Percentiles rank a stretch among this genome's conserved stretches.
Evolutionary conservation across 1,140 invertebrate genomes (phyloP).

Genomic region (Eumaeus atala): DNA sequence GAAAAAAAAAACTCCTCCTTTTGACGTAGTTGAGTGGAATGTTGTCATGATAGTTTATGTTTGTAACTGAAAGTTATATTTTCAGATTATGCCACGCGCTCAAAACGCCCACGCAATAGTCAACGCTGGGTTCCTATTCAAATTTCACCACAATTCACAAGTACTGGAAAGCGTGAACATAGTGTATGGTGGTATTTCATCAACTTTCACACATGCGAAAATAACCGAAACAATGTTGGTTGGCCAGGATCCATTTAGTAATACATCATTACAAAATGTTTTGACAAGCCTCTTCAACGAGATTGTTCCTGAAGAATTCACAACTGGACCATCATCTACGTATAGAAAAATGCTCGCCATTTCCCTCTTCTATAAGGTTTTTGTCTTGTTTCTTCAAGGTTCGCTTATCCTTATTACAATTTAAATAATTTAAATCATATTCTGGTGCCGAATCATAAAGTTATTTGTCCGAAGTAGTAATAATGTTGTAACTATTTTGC

Average conservation of each 20-base stretch:
- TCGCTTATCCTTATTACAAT: too few relatives aligned
- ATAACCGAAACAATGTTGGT: slow-evolving; percentile 78
- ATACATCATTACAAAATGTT: slow-evolving; percentile 73
- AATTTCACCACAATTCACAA: slow-evolving; percentile 70
- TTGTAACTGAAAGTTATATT: slow-evolving; percentile 25
- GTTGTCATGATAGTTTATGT: too few relatives aligned
- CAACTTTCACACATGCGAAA: slow-evolving; percentile 80
- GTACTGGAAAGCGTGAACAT: slow-evolving; percentile 69
- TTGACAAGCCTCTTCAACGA: slow-evolving; percentile 77
- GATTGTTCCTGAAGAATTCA: slow-evolving; percentile 76
- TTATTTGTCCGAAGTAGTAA: slow-evolving; percentile 1
- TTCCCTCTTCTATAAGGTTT: slow-evolving; percentile 83
- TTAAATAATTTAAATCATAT: too few relatives aligned
- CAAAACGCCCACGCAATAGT: slow-evolving; percentile 85
- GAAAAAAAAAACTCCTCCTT: too few relatives aligned
- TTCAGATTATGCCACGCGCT: slow-evolving; percentile 80
- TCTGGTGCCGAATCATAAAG: too few relatives aligned
- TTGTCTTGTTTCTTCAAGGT: background rate
- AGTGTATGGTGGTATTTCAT: slow-evolving; percentile 80
- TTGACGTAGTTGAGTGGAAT: too few relatives aligned
- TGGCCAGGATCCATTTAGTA: slow-evolving; percentile 73
- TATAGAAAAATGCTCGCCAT: slow-evolving; percentile 80
- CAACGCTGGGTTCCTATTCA: slow-evolving; percentile 82
- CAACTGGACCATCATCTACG: slow-evolving; percentile 77
- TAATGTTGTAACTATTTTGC: too few relatives aligned